phyloP scores from a whole-genome alignment of 2,113 vertebrate genomes.

The Cisticola juncidis region DNA sequence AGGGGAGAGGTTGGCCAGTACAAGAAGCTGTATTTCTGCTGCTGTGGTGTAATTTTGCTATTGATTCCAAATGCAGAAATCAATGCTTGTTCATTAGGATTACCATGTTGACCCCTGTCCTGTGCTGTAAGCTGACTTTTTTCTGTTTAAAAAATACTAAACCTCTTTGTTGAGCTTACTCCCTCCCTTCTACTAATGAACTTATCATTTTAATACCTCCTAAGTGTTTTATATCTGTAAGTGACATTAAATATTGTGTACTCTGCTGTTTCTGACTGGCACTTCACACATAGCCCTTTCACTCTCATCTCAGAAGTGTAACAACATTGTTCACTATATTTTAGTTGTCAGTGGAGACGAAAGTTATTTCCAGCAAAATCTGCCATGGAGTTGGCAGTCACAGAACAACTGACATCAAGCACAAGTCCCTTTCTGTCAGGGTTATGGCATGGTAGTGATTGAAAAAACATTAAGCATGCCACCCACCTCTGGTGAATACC shows the following conservation, averaged over 20 bases:
- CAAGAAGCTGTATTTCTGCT: background rate
- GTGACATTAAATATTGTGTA: background rate
- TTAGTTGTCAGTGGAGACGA: constrained; percentile 33
- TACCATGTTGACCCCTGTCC: background rate
- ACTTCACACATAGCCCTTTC: background rate
- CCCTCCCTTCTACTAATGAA: background rate
- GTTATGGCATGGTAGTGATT: background rate
- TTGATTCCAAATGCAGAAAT: background rate
- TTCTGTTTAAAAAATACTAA: background rate
- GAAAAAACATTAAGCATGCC: background rate
- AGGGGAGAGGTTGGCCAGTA: background rate
- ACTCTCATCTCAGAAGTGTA: background rate
- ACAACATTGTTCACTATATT: background rate
- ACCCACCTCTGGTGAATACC: background rate
- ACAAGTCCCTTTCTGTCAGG: background rate
- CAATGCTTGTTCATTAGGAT: background rate
- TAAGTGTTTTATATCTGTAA: background rate
- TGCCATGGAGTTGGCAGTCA: constrained; percentile 24
- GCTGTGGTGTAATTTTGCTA: background rate
- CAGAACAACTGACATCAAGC: background rate
- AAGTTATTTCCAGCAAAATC: constrained; percentile 3
- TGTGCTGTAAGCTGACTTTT: background rate
- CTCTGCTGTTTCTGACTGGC: background rate
- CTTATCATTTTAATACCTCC: background rate
- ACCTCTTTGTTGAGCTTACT: background rate